Evolutionary conservation across 1,140 invertebrate genomes (phyloP).

Genomic region (Drosophila navojoa): DNA sequence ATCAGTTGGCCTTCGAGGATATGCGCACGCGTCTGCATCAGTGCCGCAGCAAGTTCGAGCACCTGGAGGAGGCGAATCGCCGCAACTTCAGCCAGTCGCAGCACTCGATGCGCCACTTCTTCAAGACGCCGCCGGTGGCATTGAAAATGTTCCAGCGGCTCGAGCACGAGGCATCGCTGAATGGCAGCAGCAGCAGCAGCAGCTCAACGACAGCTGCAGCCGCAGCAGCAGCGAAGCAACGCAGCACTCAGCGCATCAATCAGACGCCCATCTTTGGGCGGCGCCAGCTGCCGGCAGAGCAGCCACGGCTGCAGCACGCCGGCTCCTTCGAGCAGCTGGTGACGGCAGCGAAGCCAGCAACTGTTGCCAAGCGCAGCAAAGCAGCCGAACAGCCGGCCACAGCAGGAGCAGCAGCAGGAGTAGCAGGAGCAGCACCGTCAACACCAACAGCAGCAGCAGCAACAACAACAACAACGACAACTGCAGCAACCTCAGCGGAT

Average conservation of each 20-base stretch:
- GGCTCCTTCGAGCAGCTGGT: slow-evolving; percentile 71
- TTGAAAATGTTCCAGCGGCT: slow-evolving; percentile 79
- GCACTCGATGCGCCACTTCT: slow-evolving; percentile 75
- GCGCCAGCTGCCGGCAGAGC: slow-evolving; percentile 26
- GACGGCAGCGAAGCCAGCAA: slow-evolving; percentile 17
- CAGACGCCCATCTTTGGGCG: slow-evolving; percentile 81
- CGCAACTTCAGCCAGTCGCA: slow-evolving; percentile 72
- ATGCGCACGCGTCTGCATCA: slow-evolving; percentile 73
- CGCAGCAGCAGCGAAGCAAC: slow-evolving; percentile 7
- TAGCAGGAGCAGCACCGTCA: not conserved
- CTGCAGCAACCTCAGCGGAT: slow-evolving; percentile 11
- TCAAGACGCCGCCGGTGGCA: slow-evolving; percentile 75
- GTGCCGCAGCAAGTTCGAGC: slow-evolving; percentile 77
- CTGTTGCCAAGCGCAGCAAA: slow-evolving; percentile 45
- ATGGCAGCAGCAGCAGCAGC: slow-evolving; percentile 41
- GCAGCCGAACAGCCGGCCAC: slow-evolving; percentile 35
- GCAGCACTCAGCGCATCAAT: slow-evolving; percentile 73
- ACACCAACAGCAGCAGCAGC: not conserved
- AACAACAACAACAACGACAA: not conserved
- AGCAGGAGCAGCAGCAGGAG: slow-evolving; percentile 1
- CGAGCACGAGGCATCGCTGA: slow-evolving; percentile 61
- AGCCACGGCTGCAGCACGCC: slow-evolving; percentile 54
- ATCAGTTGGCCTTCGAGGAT: slow-evolving; percentile 65
- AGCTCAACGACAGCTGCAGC: not conserved
- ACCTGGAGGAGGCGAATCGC: slow-evolving; percentile 70